Evolutionary conservation across 2,113 vertebrate genomes (phyloP).

Genomic region (Salminus brasiliensis): DNA sequence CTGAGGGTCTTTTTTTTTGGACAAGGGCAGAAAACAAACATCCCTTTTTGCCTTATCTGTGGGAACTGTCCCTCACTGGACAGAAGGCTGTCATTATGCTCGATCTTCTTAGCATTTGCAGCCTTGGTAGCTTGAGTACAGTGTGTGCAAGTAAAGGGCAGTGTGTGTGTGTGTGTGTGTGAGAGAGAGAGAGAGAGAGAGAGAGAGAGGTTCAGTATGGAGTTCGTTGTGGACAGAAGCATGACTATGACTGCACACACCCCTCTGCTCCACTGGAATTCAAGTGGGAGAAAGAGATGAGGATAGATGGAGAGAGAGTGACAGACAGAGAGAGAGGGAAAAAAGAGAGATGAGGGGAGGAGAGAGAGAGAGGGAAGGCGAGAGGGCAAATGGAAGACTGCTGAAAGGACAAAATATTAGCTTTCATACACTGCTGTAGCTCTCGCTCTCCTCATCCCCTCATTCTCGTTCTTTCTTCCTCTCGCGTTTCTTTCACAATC

Average conservation of each 20-base stretch:
- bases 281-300: constrained; percentile 58
- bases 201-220: constrained; percentile 70
- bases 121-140: constrained; percentile 32
- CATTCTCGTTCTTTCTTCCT: constrained; percentile 22
- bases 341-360: background rate
- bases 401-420: constrained; percentile 55
- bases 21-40: constrained; percentile 64
- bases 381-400: constrained; percentile 46
- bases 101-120: constrained; percentile 57
- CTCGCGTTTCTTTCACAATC: constrained; percentile 69
- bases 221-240: constrained; percentile 54
- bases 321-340: constrained; percentile 34
- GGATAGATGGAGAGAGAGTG: constrained; percentile 43
- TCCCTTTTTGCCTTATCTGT: constrained; percentile 73
- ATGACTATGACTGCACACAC: constrained; percentile 39
- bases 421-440: constrained; percentile 63
- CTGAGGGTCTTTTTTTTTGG: constrained; percentile 13
- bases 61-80: constrained; percentile 72
- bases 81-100: constrained; percentile 78
- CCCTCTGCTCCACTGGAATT: constrained; percentile 56
- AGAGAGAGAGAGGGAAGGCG: constrained; percentile 13
- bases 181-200: constrained; percentile 61
- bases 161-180: constrained; percentile 58
- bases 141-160: constrained; percentile 39
- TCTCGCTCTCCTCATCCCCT: constrained; percentile 66